Percentiles rank a stretch among this genome's conserved stretches.
Conservation (phyloP, 1,140 invertebrate species). For the Neoseiulus cucumeris region DNA sequence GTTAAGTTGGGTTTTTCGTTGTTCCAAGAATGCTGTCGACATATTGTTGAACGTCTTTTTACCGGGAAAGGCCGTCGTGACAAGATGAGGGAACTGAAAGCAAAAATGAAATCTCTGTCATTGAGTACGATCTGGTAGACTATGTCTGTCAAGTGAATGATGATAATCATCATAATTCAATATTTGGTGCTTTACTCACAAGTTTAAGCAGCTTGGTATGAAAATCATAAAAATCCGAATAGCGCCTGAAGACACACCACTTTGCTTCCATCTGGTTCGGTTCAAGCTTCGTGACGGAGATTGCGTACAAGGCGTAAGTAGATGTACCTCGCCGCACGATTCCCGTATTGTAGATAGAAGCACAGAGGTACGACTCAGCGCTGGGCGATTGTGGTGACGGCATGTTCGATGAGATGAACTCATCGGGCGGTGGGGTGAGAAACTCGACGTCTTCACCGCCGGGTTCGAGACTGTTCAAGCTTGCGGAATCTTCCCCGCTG, state of each 20-base stretch:
- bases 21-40: slow-evolving; percentile 62
- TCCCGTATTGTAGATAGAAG: slow-evolving; percentile 29
- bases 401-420: slow-evolving; percentile 22
- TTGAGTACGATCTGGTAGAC: neutral
- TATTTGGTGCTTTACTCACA: slow-evolving; percentile 42
- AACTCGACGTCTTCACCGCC: slow-evolving; percentile 15
- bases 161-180: no score
- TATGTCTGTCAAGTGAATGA: slow-evolving; percentile 5
- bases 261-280: slow-evolving; percentile 41
- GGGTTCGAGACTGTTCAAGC: slow-evolving; percentile 11
- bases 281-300: slow-evolving; percentile 42
- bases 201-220: slow-evolving; percentile 36
- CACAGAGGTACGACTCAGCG: neutral
- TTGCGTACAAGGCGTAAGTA: slow-evolving; percentile 69
- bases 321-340: slow-evolving; percentile 52
- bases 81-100: slow-evolving; percentile 51
- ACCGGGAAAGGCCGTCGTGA: slow-evolving; percentile 59
- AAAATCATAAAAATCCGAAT: slow-evolving; percentile 78
- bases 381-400: neutral
- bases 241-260: slow-evolving; percentile 40
- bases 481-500: slow-evolving; percentile 10
- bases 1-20: slow-evolving; percentile 61
- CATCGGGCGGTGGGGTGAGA: slow-evolving; percentile 20
- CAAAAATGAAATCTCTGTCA: slow-evolving; percentile 14
- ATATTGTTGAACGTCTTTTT: slow-evolving; percentile 89